A percentile compares a stretch with the other conserved stretches of the same genome.
Conservation (phyloP, 2,797 vertebrate genomes). For the Lepus townsendii region DNA sequence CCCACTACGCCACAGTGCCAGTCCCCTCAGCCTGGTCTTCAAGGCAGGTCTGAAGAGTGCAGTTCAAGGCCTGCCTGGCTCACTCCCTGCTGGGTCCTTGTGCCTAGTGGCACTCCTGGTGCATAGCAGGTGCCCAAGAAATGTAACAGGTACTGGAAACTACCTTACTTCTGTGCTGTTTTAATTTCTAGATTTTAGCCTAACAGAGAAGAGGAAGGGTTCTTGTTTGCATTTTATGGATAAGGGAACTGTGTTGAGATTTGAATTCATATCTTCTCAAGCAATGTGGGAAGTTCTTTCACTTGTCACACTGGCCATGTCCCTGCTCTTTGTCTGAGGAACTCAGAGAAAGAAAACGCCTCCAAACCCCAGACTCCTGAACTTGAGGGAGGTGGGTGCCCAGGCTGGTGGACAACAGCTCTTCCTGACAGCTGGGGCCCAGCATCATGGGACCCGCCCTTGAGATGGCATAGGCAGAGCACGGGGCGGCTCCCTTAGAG, state of each 20-base stretch:
- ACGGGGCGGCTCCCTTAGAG: fast-evolving
- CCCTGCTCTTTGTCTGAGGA: background rate
- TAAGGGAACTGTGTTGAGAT: background rate
- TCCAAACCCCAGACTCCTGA: background rate
- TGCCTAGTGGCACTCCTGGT: background rate
- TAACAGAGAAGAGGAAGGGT: background rate
- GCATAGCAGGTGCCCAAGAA: background rate
- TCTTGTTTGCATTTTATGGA: conserved; percentile 7
- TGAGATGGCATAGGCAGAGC: background rate
- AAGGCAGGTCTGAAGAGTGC: background rate
- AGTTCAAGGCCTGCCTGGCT: background rate
- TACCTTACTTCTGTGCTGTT: background rate
- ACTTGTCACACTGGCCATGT: no score
- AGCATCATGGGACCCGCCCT: fast-evolving
- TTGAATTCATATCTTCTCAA: background rate
- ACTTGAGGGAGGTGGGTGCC: no score
- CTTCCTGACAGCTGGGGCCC: background rate
- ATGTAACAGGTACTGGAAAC: background rate
- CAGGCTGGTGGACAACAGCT: background rate
- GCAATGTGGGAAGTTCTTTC: background rate
- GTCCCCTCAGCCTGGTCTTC: background rate
- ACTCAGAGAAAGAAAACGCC: background rate
- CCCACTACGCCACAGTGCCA: no score
- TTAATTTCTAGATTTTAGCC: background rate
- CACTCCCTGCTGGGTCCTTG: no score